Evolutionary conservation across 2,113 vertebrate species (phyloP).

Genomic region (Rhizomys pruinosus): DNA sequence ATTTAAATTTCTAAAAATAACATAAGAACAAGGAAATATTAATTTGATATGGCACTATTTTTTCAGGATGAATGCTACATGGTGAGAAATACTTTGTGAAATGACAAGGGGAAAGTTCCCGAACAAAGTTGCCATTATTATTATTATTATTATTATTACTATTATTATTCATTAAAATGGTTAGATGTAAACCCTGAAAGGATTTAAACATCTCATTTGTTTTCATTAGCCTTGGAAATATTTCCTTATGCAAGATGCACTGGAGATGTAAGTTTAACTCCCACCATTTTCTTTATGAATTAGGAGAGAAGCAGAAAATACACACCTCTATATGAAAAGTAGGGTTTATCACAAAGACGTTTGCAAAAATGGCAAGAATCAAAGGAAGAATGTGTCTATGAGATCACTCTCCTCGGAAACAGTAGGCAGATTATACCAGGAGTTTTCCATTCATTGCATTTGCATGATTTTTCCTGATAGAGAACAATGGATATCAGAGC

Average conservation of each 20-base stretch:
- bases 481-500: fast-evolving
- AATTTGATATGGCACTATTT: neutral
- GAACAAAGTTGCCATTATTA: neutral
- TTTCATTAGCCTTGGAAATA: neutral
- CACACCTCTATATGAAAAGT: neutral
- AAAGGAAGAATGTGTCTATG: neutral
- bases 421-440: fast-evolving
- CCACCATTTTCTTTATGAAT: neutral
- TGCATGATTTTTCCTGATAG: fast-evolving
- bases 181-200: neutral
- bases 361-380: neutral
- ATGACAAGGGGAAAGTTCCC: neutral
- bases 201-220: neutral
- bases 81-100: neutral
- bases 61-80: neutral
- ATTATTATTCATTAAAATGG: neutral
- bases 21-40: neutral
- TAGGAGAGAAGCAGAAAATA: neutral
- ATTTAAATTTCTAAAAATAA: constrained; percentile 25
- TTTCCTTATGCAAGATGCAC: neutral
- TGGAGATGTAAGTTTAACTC: neutral
- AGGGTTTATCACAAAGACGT: neutral
- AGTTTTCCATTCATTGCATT: fast-evolving
- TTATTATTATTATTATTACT: too few relatives aligned
- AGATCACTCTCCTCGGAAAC: fast-evolving